These are phyloP conservation scores for Tetheella fluctuosa DNA, from an alignment of 2,888 invertebrate species.

Conservation along the genomic window DNA sequence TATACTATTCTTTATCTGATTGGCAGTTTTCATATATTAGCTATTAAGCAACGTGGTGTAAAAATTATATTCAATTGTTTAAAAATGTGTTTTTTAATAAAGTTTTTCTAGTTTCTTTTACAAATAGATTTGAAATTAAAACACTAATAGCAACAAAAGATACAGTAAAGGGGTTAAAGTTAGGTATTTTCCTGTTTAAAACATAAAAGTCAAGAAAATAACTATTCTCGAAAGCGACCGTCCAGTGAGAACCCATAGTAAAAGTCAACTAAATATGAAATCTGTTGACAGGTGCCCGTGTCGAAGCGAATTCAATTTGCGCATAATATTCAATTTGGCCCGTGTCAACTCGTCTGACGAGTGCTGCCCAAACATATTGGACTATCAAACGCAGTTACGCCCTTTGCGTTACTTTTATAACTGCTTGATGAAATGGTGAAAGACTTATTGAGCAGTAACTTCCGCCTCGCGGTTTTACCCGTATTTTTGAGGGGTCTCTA, in stretches of 20 bases:
- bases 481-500: no score
- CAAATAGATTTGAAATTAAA: no score
- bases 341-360: slow-evolving; percentile 56
- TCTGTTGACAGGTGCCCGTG: slow-evolving; percentile 59
- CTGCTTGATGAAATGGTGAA: slow-evolving; percentile 9
- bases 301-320: slow-evolving; percentile 61
- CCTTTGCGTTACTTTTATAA: slow-evolving; percentile 19
- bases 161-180: no score
- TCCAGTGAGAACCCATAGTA: slow-evolving; percentile 37
- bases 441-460: no score
- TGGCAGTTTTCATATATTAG: not conserved
- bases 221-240: slow-evolving; percentile 19
- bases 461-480: no score
- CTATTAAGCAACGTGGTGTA: no score
- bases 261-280: slow-evolving; percentile 48
- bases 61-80: no score
- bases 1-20: not conserved
- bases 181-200: not conserved
- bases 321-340: slow-evolving; percentile 73
- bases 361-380: slow-evolving; percentile 52
- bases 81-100: no score
- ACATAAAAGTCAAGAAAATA: not conserved
- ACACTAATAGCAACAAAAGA: no score
- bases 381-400: slow-evolving; percentile 32
- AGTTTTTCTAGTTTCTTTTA: no score